Evolutionary conservation across 2,888 invertebrate species (phyloP).

Genomic region (Halictus quadricinctus): DNA sequence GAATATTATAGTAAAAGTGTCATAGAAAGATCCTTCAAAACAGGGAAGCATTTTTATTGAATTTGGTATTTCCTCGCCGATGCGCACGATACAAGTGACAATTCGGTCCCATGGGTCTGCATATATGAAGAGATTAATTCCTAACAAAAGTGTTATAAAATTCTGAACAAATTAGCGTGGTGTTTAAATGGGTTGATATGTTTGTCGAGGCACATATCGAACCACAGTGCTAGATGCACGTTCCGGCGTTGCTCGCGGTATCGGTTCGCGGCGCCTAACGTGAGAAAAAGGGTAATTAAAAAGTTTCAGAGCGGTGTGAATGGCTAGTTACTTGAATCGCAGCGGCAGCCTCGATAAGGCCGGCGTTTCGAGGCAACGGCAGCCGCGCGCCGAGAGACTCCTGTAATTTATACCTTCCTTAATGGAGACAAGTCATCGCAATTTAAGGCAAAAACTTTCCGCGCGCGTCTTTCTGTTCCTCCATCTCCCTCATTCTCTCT

Average conservation of each 20-base stretch:
- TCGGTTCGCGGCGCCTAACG: background rate
- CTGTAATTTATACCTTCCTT: slow-evolving; percentile 61
- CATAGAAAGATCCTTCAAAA: background rate
- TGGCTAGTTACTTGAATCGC: slow-evolving; percentile 54
- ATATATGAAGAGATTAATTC: too few relatives aligned
- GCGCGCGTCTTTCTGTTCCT: slow-evolving; percentile 28
- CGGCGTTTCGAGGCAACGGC: slow-evolving; percentile 23
- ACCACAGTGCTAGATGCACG: background rate
- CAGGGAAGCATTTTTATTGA: too few relatives aligned
- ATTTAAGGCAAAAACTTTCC: slow-evolving; percentile 62
- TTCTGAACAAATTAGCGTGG: too few relatives aligned
- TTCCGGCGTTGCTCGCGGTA: background rate
- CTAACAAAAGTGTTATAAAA: too few relatives aligned
- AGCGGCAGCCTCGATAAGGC: slow-evolving; percentile 51
- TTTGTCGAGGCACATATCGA: background rate
- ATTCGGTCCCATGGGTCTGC: too few relatives aligned
- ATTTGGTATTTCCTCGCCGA: too few relatives aligned
- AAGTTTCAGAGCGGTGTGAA: slow-evolving; percentile 70
- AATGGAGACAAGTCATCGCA: slow-evolving; percentile 62
- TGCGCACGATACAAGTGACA: too few relatives aligned
- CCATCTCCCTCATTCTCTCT: background rate
- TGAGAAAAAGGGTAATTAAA: slow-evolving; percentile 67
- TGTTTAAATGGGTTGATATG: too few relatives aligned
- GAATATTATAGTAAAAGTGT: background rate
- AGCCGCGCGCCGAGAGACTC: slow-evolving; percentile 37